Evolutionary conservation across 2,888 invertebrate genomes (phyloP), one percentile per base, ranked within the genome.

Genomic region (Polydrusus pterygomalis): DNA sequence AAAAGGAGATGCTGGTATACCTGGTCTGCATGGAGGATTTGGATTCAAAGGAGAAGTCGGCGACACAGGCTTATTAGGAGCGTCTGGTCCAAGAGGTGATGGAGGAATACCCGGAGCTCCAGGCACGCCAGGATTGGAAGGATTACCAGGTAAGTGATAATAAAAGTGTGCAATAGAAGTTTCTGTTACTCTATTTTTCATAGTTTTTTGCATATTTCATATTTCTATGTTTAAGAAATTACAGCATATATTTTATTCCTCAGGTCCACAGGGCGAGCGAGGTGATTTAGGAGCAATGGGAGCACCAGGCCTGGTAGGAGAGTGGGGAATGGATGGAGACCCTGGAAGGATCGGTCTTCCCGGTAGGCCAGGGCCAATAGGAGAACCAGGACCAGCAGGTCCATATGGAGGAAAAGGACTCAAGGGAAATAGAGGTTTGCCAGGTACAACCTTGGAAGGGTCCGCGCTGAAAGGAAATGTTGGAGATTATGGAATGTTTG

Each of bases 261-360:
- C 69, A 68, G 85, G 85, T 43, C 71, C 88, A 1, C 91, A 91
- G 85, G 92, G 92, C 79, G 89, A 90, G 81, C 86, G 86, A 69
- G 92, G 92, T 79, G 87, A 89, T 65, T 87, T 88, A 2, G 85
- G 85, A 34, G 17, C n/a, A 5, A 63, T 77, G 20, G 85, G 85
- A 58, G 30, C 72, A 17, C 71, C 78, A 5, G 88, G 88, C 1
- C 86, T 88, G 0, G 87, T 88, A 71, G 97, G 96, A 65, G 92
- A 92, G 80, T 87, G 88, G 72, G 97, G 97, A n/a, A 93, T 93
- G 71, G 87, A 87, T 40, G 97, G 97, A 1, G 94, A 93, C 76
- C 88, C 89, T 77, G 97, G 97, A 25, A 76, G 81, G 74, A 89
- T 90, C 78, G 91, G 91, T 77, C 83, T 85, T 80, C 90, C 91